These are phyloP conservation scores for Pocillopora meandrina DNA, from an alignment of 92 coral and sea anemone genomes.

Conservation along the genomic window DNA sequence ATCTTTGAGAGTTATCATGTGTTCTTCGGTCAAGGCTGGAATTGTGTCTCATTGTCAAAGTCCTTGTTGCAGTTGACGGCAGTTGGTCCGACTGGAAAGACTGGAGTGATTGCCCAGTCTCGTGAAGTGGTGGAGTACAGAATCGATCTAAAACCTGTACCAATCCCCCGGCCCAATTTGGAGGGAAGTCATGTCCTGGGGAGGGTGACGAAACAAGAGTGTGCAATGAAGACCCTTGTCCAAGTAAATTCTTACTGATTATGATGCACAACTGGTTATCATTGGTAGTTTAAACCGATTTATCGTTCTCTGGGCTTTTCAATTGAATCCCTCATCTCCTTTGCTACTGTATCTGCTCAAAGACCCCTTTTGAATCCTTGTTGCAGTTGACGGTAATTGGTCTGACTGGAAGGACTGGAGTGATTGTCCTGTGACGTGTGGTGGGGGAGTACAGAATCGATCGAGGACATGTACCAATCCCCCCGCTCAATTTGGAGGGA, in stretches of 20 bases:
- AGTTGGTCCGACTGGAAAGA: conserved; percentile 21
- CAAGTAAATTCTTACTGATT: background rate
- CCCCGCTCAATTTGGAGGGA: conserved; percentile 14
- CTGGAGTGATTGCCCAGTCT: conserved; percentile 32
- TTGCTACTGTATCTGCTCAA: no score
- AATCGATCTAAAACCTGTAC: conserved; percentile 28
- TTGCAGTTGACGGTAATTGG: conserved; percentile 44
- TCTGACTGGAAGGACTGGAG: conserved; percentile 41
- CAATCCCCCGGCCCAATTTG: conserved; percentile 9
- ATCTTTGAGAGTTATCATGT: no score
- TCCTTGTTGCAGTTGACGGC: conserved; percentile 5
- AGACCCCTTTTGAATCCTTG: no score
- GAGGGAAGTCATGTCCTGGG: background rate
- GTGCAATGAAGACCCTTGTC: background rate
- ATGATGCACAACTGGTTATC: no score
- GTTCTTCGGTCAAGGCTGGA: background rate
- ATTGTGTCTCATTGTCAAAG: background rate
- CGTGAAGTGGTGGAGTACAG: conserved; percentile 44
- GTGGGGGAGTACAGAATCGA: conserved; percentile 43
- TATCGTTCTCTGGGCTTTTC: no score
- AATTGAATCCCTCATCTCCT: no score
- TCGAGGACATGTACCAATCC: conserved; percentile 46
- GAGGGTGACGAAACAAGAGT: background rate
- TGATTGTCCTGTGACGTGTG: conserved; percentile 43
- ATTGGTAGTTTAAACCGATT: no score